Percentiles rank a stretch among this genome's conserved stretches.
Evolutionary conservation across 2,797 vertebrate genomes (phyloP).

Genomic region (Propithecus deckenii): DNA sequence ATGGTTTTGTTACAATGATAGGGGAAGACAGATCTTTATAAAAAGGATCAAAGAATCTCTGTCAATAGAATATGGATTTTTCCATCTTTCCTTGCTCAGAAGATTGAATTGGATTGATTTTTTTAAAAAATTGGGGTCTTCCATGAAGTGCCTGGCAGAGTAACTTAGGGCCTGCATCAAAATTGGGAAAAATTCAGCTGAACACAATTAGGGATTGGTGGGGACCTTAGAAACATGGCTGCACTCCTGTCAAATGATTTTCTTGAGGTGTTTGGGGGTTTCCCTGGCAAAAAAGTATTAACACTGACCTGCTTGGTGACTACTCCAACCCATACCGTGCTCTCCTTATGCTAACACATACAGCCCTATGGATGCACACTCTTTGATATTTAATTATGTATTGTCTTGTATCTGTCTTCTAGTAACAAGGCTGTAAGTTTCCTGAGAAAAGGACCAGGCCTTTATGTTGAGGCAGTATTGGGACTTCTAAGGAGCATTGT

Average conservation of each 20-base stretch:
- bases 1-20: background rate
- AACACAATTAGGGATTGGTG: background rate
- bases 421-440: background rate
- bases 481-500: background rate
- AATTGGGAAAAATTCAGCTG: background rate
- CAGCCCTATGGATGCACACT: background rate
- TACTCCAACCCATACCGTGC: no score
- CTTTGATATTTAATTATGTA: background rate
- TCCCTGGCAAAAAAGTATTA: background rate
- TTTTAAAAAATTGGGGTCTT: background rate
- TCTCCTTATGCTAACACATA: background rate
- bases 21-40: background rate
- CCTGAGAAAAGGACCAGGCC: background rate
- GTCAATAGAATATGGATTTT: background rate
- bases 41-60: background rate
- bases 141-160: background rate
- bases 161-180: background rate
- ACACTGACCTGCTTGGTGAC: background rate
- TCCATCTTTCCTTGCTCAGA: background rate
- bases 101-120: background rate
- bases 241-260: background rate
- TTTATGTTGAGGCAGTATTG: background rate
- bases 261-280: background rate
- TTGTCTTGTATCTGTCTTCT: background rate
- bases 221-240: background rate